phyloP scores from a whole-genome alignment of 2,888 invertebrate species.

The Meghimatium bilineatum region DNA sequence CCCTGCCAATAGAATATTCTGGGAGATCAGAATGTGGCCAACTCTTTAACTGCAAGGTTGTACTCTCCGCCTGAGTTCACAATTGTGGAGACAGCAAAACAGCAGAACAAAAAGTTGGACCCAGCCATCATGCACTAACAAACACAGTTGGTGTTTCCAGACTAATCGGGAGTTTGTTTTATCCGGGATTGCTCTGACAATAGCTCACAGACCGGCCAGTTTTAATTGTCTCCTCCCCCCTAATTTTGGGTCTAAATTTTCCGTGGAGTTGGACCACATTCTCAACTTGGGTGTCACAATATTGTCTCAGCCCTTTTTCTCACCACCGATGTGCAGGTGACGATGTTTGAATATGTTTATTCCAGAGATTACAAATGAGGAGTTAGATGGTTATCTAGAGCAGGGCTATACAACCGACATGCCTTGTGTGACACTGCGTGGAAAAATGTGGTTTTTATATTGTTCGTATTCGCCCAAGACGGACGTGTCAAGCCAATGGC shows the following conservation, averaged over 20 bases:
- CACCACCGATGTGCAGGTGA: too few relatives aligned
- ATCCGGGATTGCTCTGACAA: not conserved
- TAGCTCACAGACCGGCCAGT: conserved; percentile 29
- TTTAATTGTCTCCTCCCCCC: conserved; percentile 43
- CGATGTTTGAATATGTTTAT: too few relatives aligned
- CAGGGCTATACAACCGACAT: too few relatives aligned
- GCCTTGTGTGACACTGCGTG: too few relatives aligned
- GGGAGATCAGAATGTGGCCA: not conserved
- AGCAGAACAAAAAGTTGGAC: not conserved
- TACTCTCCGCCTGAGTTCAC: not conserved
- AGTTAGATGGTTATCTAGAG: too few relatives aligned
- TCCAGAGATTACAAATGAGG: too few relatives aligned
- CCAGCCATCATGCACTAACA: conserved; percentile 17
- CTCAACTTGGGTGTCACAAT: not conserved
- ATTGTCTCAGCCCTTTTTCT: not conserved
- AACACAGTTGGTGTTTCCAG: conserved; percentile 20
- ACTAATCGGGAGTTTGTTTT: conserved; percentile 34
- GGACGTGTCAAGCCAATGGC: too few relatives aligned
- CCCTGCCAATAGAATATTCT: not conserved
- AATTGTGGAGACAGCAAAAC: not conserved
- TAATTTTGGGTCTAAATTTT: not conserved
- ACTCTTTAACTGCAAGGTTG: conserved; percentile 27
- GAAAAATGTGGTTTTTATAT: too few relatives aligned
- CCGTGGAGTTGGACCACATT: not conserved
- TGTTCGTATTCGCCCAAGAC: too few relatives aligned